phyloP scores from a whole-genome alignment of 2,797 vertebrate species.

The Notamacropus eugenii region DNA sequence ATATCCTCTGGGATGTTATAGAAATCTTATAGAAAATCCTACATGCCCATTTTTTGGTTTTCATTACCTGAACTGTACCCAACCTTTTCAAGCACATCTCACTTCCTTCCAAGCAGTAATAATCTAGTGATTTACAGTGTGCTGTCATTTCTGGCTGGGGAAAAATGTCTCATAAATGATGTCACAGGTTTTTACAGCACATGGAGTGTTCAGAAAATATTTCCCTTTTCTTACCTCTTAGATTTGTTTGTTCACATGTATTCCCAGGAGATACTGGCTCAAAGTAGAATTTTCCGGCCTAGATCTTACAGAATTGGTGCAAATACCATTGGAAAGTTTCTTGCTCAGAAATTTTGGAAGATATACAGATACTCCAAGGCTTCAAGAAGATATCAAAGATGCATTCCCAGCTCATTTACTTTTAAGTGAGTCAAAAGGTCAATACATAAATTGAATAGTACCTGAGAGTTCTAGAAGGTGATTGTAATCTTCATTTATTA shows the following conservation, averaged over 20 bases:
- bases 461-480: constrained; percentile 65
- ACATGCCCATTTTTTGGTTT: constrained; percentile 66
- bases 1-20: constrained; percentile 53
- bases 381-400: constrained; percentile 69
- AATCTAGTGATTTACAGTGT: constrained; percentile 80
- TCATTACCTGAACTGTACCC: constrained; percentile 70
- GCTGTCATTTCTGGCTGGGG: constrained; percentile 70
- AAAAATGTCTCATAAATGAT: constrained; percentile 75
- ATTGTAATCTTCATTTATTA: constrained; percentile 72
- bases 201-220: constrained; percentile 69
- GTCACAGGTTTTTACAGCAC: constrained; percentile 64
- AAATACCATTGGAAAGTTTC: constrained; percentile 58
- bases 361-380: constrained; percentile 48
- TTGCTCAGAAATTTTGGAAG: constrained; percentile 47
- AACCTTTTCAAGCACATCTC: constrained; percentile 70
- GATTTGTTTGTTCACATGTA: constrained; percentile 74
- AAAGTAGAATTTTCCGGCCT: constrained; percentile 61
- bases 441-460: constrained; percentile 66
- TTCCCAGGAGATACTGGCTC: constrained; percentile 71
- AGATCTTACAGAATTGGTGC: constrained; percentile 48
- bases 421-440: constrained; percentile 65
- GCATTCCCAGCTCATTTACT: constrained; percentile 70
- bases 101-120: constrained; percentile 72
- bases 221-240: constrained; percentile 65
- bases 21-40: constrained; percentile 70